Percentiles rank a stretch among this genome's conserved stretches.
phyloP scores from a whole-genome alignment of 2,797 vertebrate genomes.

The Sternotherus odoratus region DNA sequence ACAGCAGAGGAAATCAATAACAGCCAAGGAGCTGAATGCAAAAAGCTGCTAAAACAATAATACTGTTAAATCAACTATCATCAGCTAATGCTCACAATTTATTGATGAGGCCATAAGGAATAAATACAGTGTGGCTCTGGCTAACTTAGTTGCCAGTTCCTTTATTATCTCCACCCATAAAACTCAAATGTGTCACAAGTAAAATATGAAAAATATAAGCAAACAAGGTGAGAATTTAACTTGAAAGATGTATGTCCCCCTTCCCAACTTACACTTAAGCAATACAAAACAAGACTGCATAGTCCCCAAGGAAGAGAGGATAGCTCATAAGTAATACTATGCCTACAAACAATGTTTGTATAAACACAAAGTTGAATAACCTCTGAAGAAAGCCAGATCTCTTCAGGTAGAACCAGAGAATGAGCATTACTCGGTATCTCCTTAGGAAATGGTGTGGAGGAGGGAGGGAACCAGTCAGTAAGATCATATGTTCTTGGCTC shows the following conservation, averaged over 20 bases:
- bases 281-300: slow-evolving; percentile 34
- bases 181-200: slow-evolving; percentile 54
- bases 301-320: slow-evolving; percentile 17
- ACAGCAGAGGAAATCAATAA: slow-evolving; percentile 51
- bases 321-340: slow-evolving; percentile 34
- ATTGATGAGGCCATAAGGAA: background rate
- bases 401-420: slow-evolving; percentile 19
- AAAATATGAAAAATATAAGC: slow-evolving; percentile 58
- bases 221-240: slow-evolving; percentile 39
- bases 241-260: slow-evolving; percentile 32
- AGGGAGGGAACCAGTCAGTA: background rate
- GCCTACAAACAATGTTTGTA: slow-evolving; percentile 58
- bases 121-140: background rate
- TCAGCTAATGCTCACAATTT: slow-evolving; percentile 26
- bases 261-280: slow-evolving; percentile 41
- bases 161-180: slow-evolving; percentile 39
- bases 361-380: slow-evolving; percentile 45
- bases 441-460: background rate
- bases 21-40: slow-evolving; percentile 18
- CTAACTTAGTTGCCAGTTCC: background rate
- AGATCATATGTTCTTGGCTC: background rate
- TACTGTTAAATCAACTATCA: slow-evolving; percentile 28
- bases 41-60: slow-evolving; percentile 40
- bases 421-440: background rate
- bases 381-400: slow-evolving; percentile 30